Percentiles rank a stretch among this genome's conserved stretches.
phyloP scores from a whole-genome alignment of 35 echinoderm and acorn worm species.

The Strongylocentrotus purpuratus region DNA sequence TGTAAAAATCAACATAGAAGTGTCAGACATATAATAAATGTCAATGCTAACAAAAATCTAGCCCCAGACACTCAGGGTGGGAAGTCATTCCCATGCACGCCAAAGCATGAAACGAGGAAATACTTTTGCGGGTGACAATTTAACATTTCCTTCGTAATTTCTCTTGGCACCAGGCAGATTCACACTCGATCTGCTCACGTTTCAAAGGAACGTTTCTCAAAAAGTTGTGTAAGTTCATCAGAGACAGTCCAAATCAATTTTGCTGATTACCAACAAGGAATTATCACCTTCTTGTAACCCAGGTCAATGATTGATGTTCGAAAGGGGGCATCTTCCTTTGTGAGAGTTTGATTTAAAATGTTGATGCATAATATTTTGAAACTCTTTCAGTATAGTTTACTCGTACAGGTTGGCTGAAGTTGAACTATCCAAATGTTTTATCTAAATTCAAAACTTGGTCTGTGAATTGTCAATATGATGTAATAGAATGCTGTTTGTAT shows the following conservation, averaged over 20 bases:
- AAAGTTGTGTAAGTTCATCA: neutral
- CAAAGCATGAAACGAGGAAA: neutral
- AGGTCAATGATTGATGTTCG: neutral
- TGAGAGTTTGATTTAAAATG: neutral
- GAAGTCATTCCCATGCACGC: constrained; percentile 2
- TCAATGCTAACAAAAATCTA: constrained; percentile 7
- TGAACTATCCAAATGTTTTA: too few relatives aligned
- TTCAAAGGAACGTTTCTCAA: neutral
- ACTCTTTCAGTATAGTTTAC: too few relatives aligned
- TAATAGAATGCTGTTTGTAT: too few relatives aligned
- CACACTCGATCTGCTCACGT: neutral
- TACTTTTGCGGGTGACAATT: constrained; percentile 35
- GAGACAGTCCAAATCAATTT: neutral
- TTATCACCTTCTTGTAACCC: neutral
- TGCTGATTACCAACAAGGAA: neutral
- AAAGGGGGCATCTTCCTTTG: neutral
- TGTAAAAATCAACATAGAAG: neutral
- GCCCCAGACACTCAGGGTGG: neutral
- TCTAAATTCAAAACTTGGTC: too few relatives aligned
- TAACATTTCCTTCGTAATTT: constrained; percentile 43
- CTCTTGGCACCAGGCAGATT: constrained; percentile 31
- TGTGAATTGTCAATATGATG: too few relatives aligned
- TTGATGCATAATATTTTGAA: too few relatives aligned
- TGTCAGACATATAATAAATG: constrained; percentile 13
- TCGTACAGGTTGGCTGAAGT: too few relatives aligned